These are phyloP conservation scores for Euclidia mi DNA, from an alignment of 2,888 invertebrate species.

Conservation along the genomic window DNA sequence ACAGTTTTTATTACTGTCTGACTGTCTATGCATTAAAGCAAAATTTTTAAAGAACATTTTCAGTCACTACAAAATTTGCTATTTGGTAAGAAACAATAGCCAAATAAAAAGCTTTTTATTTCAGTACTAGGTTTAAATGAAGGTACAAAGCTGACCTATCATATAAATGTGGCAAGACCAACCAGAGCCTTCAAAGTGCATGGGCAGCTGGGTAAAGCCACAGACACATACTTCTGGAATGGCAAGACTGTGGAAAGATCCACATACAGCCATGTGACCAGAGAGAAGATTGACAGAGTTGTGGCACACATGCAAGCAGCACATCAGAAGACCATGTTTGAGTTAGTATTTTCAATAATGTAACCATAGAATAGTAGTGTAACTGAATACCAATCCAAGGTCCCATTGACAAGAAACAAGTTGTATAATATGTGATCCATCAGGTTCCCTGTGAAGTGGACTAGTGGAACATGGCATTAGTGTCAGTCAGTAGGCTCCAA, in stretches of 20 bases:
- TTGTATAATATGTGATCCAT: too few relatives aligned
- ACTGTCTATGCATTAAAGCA: too few relatives aligned
- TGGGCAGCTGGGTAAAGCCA: conserved; percentile 94
- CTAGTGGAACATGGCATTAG: too few relatives aligned
- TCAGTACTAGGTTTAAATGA: conserved; percentile 93
- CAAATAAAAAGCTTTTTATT: conserved; percentile 44
- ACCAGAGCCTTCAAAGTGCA: conserved; percentile 93
- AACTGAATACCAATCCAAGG: too few relatives aligned
- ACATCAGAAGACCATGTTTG: conserved; percentile 96
- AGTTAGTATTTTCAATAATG: conserved; percentile 88
- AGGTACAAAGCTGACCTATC: conserved; percentile 89
- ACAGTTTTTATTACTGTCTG: too few relatives aligned
- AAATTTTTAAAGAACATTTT: too few relatives aligned
- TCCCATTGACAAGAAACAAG: too few relatives aligned
- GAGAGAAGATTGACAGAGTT: conserved; percentile 92
- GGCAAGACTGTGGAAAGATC: conserved; percentile 93
- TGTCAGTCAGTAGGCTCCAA: too few relatives aligned
- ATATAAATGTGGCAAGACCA: conserved; percentile 90
- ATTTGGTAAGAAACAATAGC: too few relatives aligned
- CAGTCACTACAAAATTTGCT: too few relatives aligned
- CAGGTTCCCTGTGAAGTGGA: too few relatives aligned
- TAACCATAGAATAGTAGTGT: background rate
- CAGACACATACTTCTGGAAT: conserved; percentile 92
- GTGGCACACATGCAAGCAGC: conserved; percentile 95
- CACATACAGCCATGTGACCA: conserved; percentile 92